These are phyloP conservation scores for Drosophila falleni DNA, from an alignment of 2,888 invertebrate genomes.

Conservation along the genomic window DNA sequence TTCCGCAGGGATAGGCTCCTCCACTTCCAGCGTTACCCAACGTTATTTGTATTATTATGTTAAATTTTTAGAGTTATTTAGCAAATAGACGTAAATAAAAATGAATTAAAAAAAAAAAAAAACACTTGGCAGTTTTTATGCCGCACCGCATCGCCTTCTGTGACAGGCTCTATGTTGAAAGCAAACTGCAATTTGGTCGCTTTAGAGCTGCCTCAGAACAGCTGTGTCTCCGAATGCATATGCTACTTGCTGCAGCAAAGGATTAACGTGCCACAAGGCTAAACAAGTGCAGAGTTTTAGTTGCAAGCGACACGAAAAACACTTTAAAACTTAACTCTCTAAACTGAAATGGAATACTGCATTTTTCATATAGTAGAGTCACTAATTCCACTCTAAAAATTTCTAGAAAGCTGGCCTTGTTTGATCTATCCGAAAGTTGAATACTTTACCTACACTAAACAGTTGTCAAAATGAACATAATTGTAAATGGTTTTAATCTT, in stretches of 20 bases:
- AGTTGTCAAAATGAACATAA: not conserved
- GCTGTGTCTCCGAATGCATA: conserved; percentile 61
- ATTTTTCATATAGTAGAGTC: not conserved
- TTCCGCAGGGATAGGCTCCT: too few species aligned
- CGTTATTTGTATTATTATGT: too few species aligned
- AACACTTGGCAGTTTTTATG: conserved; percentile 47
- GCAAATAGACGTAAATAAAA: too few species aligned
- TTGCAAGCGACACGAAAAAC: not conserved
- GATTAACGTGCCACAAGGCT: conserved; percentile 60
- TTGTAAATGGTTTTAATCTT: not conserved
- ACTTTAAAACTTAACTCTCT: conserved; percentile 18
- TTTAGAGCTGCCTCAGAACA: conserved; percentile 54
- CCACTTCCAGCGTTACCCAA: too few species aligned
- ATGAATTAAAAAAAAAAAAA: too few species aligned
- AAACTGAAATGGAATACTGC: not conserved
- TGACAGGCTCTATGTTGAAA: conserved; percentile 48
- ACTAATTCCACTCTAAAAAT: not conserved
- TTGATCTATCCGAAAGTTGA: not conserved
- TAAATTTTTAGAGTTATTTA: too few species aligned
- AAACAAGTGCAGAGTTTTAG: conserved; percentile 13
- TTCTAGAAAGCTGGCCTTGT: not conserved
- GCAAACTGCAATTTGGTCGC: conserved; percentile 71
- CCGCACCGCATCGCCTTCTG: conserved; percentile 54
- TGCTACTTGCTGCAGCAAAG: conserved; percentile 49
- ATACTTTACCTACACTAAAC: not conserved